phyloP scores from a whole-genome alignment of 1,140 invertebrate genomes.

The Drosophila repleta region DNA sequence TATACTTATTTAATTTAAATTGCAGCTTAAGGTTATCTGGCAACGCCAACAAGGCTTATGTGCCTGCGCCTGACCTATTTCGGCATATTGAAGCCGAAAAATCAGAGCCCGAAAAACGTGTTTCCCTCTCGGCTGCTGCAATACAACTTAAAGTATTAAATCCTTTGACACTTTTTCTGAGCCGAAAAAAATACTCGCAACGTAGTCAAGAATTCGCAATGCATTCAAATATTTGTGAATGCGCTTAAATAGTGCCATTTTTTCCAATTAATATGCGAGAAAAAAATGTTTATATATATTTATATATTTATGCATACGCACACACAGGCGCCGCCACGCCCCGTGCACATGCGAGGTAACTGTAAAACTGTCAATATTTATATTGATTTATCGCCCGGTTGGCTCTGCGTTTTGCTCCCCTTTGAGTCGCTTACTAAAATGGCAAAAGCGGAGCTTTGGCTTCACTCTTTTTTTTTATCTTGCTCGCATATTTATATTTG shows the following conservation, averaged over 20 bases:
- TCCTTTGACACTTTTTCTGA: too few relatives aligned
- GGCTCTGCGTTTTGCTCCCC: not conserved
- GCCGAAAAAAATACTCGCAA: not conserved
- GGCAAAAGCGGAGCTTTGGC: slow-evolving; percentile 14
- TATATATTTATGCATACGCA: slow-evolving; percentile 16
- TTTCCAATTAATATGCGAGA: slow-evolving; percentile 5
- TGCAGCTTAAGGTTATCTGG: slow-evolving; percentile 5
- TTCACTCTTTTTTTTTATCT: slow-evolving; percentile 30
- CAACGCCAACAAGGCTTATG: slow-evolving; percentile 5
- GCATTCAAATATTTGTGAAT: slow-evolving; percentile 28
- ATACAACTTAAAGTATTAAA: not conserved
- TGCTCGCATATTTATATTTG: slow-evolving; percentile 19
- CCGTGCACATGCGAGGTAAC: slow-evolving; percentile 12
- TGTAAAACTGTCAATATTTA: slow-evolving; percentile 66
- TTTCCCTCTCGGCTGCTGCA: not conserved
- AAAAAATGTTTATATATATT: slow-evolving; percentile 18
- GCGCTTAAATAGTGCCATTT: too few relatives aligned
- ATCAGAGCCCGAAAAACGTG: not conserved
- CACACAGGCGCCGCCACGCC: slow-evolving; percentile 26
- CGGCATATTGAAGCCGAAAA: not conserved
- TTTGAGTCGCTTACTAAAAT: not conserved
- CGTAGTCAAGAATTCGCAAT: slow-evolving; percentile 18
- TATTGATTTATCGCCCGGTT: slow-evolving; percentile 63
- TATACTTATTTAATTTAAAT: not conserved
- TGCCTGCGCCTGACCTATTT: slow-evolving; percentile 12